Evolutionary conservation across 2,888 invertebrate genomes (phyloP).

Genomic region (Vesta saturnalis): DNA sequence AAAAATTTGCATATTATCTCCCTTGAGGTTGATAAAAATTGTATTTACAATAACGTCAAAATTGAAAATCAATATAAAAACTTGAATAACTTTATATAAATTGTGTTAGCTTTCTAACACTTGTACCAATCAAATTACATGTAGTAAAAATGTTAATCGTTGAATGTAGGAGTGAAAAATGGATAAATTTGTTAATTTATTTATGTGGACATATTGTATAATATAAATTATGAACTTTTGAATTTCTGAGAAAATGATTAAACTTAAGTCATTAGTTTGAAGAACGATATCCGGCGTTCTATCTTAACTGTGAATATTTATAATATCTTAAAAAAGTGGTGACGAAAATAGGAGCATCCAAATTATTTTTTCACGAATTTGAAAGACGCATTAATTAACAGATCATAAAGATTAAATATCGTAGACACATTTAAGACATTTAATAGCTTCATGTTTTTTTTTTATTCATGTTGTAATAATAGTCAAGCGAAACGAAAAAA

Average conservation of each 20-base stretch:
- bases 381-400: neutral
- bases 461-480: too few relatives aligned
- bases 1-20: too few relatives aligned
- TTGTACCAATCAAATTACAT: constrained; percentile 13
- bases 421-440: neutral
- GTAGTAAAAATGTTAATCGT: constrained; percentile 7
- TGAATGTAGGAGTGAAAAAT: neutral
- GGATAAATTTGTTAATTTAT: constrained; percentile 20
- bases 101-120: constrained; percentile 1
- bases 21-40: too few relatives aligned
- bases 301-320: constrained; percentile 12
- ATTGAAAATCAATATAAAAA: too few relatives aligned
- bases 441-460: neutral
- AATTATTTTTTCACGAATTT: constrained; percentile 10
- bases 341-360: neutral
- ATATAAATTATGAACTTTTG: constrained; percentile 19
- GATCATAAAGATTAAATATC: constrained; percentile 1
- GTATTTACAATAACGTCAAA: too few relatives aligned
- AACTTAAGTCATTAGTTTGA: constrained; percentile 17
- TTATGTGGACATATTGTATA: constrained; percentile 15
- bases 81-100: neutral
- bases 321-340: neutral
- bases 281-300: constrained; percentile 18
- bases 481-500: too few relatives aligned
- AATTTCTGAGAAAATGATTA: constrained; percentile 22